Evolutionary conservation across 1,140 invertebrate species (phyloP), one percentile per base, ranked within the genome.

Genomic region (Drosophila lacertosa): DNA sequence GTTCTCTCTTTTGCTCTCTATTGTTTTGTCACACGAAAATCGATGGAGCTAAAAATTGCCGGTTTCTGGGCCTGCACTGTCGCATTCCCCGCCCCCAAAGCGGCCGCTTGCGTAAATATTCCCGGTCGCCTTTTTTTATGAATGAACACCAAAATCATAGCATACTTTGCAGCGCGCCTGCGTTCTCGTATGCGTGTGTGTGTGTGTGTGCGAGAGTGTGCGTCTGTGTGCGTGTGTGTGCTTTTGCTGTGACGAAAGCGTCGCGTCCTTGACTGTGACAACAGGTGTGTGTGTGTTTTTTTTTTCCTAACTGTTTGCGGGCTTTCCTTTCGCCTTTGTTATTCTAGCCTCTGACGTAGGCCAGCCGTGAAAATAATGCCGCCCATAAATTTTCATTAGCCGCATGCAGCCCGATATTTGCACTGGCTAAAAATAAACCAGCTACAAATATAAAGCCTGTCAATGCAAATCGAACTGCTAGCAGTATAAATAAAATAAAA

Each of bases 21-120:
- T 51, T 58, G 37, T 42, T 54, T 20, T 57, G 50, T 32, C 5
- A 20, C 15, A 6, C 66, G 58, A 89, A 88, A 89, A 89, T 89
- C 86, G 88, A 89, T 89, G 75, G 75, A 89, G 86, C 86, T 89
- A 79, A 88, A 88, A 77, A 72, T 65, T 81, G 70, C 81, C 77
- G 77, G 74, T 47, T 64, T 15, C 53, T 48, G 51, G 53, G 59
- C 35, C 24, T 20, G 26, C 13, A 26, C 13, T 29, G 45, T 15
- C 45, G 5, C 10, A 48, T 11, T 3, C 16, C 44, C 50, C 37
- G 22, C 35, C 22, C 9, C 29, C 16, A 44, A 32, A n/a, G n/a
- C 42, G 39, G 26, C 48, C 58, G 63, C 55, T 70, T 76, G 82
- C 82, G 82, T 83, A 78, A 67, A 88, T 24, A 60, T 59, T 60